Percentiles rank a stretch among this genome's conserved stretches.
phyloP scores from a whole-genome alignment of 2,113 vertebrate species.

The Chionodraco myersi region DNA sequence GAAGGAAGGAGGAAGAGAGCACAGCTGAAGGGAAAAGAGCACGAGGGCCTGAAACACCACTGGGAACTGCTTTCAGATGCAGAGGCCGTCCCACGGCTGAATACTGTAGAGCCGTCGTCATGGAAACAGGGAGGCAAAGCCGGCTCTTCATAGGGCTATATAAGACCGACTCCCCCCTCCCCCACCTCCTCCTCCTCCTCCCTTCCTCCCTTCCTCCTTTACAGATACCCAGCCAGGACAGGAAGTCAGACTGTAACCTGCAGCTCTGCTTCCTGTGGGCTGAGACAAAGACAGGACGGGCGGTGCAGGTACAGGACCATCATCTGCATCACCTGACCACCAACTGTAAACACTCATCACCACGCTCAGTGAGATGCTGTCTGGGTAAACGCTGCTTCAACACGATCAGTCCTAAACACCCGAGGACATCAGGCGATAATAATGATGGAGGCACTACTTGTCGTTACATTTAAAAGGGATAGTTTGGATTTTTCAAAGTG shows the following conservation, averaged over 20 bases:
- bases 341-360: neutral
- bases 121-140: conserved; percentile 79
- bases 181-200: neutral
- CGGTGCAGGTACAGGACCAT: conserved; percentile 33
- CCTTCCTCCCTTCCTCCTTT: conserved; percentile 13
- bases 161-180: conserved; percentile 20
- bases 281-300: conserved; percentile 73
- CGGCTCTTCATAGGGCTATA: conserved; percentile 51
- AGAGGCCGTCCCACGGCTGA: conserved; percentile 71
- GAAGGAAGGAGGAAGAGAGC: conserved; percentile 11
- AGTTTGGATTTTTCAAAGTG: no score
- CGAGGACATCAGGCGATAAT: no score
- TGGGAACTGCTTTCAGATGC: conserved; percentile 82
- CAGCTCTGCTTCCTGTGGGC: conserved; percentile 46
- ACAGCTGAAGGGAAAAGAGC: conserved; percentile 33
- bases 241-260: conserved; percentile 49
- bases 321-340: neutral
- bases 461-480: no score
- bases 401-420: no score
- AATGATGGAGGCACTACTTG: no score
- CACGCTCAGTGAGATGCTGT: neutral
- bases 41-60: conserved; percentile 52
- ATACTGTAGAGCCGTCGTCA: conserved; percentile 77
- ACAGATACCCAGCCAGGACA: conserved; percentile 59
- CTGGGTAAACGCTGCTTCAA: no score